phyloP scores from a whole-genome alignment of 1,140 invertebrate species.

The Plectrocnemia conspersa region DNA sequence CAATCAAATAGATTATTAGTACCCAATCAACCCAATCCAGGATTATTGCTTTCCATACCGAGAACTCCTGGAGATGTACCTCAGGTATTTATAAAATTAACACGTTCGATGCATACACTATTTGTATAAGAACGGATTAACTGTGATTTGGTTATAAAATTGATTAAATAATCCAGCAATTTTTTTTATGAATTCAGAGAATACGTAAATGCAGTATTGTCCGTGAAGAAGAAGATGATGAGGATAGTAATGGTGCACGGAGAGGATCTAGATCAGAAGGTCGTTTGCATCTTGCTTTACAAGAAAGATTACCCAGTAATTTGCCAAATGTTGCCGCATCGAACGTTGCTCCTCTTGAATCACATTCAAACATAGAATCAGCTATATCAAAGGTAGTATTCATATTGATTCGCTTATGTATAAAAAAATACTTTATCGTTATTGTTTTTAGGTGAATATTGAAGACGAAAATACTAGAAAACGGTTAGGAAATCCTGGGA shows the following conservation, averaged over 20 bases:
- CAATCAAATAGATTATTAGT: slow-evolving; percentile 40
- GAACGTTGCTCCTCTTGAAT: neutral
- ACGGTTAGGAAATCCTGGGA: slow-evolving; percentile 31
- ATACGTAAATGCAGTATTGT: slow-evolving; percentile 84
- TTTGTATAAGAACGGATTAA: neutral
- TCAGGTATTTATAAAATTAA: slow-evolving; percentile 43
- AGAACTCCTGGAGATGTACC: slow-evolving; percentile 55
- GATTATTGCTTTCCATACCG: slow-evolving; percentile 53
- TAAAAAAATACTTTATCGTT: neutral
- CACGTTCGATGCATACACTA: slow-evolving; percentile 4
- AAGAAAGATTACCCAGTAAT: slow-evolving; percentile 46
- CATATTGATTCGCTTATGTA: neutral
- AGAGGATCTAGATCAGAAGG: slow-evolving; percentile 61
- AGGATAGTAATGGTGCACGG: slow-evolving; percentile 52
- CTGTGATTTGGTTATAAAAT: neutral
- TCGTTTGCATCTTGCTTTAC: slow-evolving; percentile 54
- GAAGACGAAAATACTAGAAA: slow-evolving; percentile 39
- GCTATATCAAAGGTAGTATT: slow-evolving; percentile 27
- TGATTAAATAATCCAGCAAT: neutral
- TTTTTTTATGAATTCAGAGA: slow-evolving; percentile 45
- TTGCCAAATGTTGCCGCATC: slow-evolving; percentile 37
- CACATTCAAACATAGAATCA: slow-evolving; percentile 16
- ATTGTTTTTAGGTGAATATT: slow-evolving; percentile 42
- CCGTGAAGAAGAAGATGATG: slow-evolving; percentile 76
- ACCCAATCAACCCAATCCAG: slow-evolving; percentile 37